Percentiles rank a stretch among this genome's conserved stretches.
Evolutionary conservation across 2,888 invertebrate species (phyloP).

Genomic region (Alsophila aescularia): DNA sequence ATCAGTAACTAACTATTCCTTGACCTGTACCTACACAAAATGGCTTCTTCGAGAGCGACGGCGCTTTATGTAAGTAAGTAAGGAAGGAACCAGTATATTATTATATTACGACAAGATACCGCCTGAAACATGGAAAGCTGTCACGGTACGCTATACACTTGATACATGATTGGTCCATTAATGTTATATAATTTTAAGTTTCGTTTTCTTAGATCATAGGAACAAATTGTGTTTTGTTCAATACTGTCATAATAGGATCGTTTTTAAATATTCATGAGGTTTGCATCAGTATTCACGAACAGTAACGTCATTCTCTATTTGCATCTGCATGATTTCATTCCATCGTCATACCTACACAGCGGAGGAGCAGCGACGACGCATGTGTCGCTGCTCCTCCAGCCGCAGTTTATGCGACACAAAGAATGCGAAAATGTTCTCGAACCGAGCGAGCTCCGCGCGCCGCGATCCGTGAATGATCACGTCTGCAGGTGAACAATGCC

Average conservation of each 20-base stretch:
- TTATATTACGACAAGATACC: neutral
- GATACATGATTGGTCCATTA: no score
- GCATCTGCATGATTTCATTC: constrained; percentile 45
- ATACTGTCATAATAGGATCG: neutral
- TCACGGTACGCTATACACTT: no score
- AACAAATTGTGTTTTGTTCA: neutral
- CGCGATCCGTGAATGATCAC: constrained; percentile 52
- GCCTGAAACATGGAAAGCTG: no score
- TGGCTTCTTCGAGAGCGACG: neutral
- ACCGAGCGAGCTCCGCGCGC: constrained; percentile 1
- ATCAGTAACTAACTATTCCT: neutral
- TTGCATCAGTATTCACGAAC: constrained; percentile 1
- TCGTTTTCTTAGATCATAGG: neutral
- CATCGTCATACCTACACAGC: neutral
- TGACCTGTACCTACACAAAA: neutral
- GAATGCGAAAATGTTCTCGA: constrained; percentile 4
- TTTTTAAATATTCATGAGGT: constrained; percentile 9
- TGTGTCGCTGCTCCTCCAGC: neutral
- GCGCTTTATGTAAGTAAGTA: neutral
- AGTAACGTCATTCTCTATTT: constrained; percentile 35
- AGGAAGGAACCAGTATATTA: neutral
- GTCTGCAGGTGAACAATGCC: constrained; percentile 56
- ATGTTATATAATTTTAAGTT: neutral
- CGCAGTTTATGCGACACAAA: constrained; percentile 6
- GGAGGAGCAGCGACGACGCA: neutral